Evolutionary conservation across 2,113 vertebrate species (phyloP), one percentile per base, ranked within the genome.

Genomic region (Tor tambroides): DNA sequence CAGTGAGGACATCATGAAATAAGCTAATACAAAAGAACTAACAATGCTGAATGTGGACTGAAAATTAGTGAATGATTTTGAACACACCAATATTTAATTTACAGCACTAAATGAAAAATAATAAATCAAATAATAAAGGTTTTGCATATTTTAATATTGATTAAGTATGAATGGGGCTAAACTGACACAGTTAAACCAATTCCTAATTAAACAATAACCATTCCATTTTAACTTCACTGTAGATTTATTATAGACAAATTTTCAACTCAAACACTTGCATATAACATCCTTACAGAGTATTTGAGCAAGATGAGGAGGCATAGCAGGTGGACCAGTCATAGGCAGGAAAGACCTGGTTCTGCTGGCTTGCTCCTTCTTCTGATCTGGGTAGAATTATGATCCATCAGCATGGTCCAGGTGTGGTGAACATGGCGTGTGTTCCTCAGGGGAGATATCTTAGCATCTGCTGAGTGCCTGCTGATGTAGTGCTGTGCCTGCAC

Each of bases 401-500:
- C 56, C 74, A 59, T 88, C 85, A 77, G 72, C 75, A 85, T 85
- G 86, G 84, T 93, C 94, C 96, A 96, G 95, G 94, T 97, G 96
- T 95, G 88, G 83, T 21, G 86, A 93, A 94, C 95, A 96, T 90
- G 93, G 84, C 90, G 92, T 91, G 77, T 92, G 87, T 84, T 80
- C 88, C 94, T 92, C 93, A 26, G 72, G 30, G 89, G 95, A 92
- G 89, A 72, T 75, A 67, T 21, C 82, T 80, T 90, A 93, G 91
- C 95, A 96, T 95, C 96, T 96, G 96, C 91, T 93, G 75, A 28
- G 89, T 87, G 85, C 86, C 88, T 91, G 75, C 90, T 85, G 28
- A 71, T 88, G 80, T 79, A 83, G 89, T 21, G 86, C 85, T 79
- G 84, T 78, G 38, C 15, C 86, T 80, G 15, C 80, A 49, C 63